Evolutionary conservation across 1,140 invertebrate species (phyloP).

Genomic region (Scaptomyza graminum): DNA sequence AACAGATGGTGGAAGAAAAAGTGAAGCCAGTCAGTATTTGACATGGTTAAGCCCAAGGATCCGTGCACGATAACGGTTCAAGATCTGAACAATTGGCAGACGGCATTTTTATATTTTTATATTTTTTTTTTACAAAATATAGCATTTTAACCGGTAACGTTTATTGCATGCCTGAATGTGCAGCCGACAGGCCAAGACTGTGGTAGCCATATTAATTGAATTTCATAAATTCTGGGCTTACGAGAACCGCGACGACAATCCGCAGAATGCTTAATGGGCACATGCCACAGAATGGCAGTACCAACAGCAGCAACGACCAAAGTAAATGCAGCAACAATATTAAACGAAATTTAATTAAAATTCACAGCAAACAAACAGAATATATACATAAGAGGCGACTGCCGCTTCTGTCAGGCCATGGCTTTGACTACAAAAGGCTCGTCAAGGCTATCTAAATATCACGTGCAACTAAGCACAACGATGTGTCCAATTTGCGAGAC

Average conservation of each 20-base stretch:
- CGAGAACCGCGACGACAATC: conserved; percentile 93
- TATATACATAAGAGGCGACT: conserved; percentile 2
- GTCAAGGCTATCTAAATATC: conserved; percentile 1
- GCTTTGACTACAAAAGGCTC: background rate
- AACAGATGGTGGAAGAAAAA: conserved; percentile 93
- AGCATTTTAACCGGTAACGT: conserved; percentile 8
- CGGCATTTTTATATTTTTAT: background rate
- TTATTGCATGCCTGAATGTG: conserved; percentile 12
- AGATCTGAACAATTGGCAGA: conserved; percentile 88
- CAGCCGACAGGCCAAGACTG: conserved; percentile 96
- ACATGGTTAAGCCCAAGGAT: conserved; percentile 97
- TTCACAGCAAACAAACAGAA: conserved; percentile 18
- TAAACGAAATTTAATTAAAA: conserved; percentile 73
- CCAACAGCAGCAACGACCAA: conserved; percentile 1
- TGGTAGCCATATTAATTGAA: conserved; percentile 97
- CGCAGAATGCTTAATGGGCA: conserved; percentile 64
- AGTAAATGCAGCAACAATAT: conserved; percentile 43
- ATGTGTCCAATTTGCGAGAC: background rate
- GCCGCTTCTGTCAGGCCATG: background rate
- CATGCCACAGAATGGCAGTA: conserved; percentile 24
- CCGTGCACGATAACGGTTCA: conserved; percentile 93
- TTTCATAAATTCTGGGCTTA: conserved; percentile 98
- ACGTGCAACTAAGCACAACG: conserved; percentile 1
- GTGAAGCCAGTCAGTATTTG: conserved; percentile 96
- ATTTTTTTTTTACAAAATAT: conserved; percentile 2